Evolutionary conservation across 2,888 invertebrate genomes (phyloP), one percentile per base, ranked within the genome.

Genomic region (Cantharis flavilabris): DNA sequence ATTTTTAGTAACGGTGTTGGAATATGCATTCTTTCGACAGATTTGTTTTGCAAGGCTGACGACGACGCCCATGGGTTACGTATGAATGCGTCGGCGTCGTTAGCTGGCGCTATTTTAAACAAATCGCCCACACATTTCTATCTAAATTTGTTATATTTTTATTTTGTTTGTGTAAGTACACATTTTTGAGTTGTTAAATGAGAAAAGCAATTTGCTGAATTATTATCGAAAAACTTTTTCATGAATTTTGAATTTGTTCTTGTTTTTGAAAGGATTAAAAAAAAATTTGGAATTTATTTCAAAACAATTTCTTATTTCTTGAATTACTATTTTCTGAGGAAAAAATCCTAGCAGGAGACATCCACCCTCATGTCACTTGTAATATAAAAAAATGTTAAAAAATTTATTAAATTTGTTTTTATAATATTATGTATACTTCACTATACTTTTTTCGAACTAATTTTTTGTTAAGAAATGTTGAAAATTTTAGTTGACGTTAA

Each of bases 91-190:
- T 74, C 71, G 76, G 71, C 73, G 76, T 75, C 76, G 64, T 62
- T 30, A 77, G 81, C 81, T 81, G 76, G 74, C 28, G 70, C 77
- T 81, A 81, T 80, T 80, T 79, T 77, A 69, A 78, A 78, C 49
- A 13, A 62, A 28, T 76, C 80, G 81, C 81, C 81, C 78, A 81
- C 81, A 69, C 64, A 71, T 79, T 79, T 74, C 76, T 49, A 16
- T 76, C 71, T 69, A 62, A 75, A 75, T 75, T 64, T 69, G 26
- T 49, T 69, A 69, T 76, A 76, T 76, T 78, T 76, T 78, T 74
- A 72, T 71, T 67, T 49, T 49, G 49, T 49, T 49, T 49, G 49
- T 49, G 49, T 49, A 49, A 49, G 49, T 49, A 49, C 49, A 49
- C n/a, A 49, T 49, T 49, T 49, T 49, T 49, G n/a, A 49, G 49